phyloP scores from a whole-genome alignment of 2,797 vertebrate genomes.

The Ispidina picta region DNA sequence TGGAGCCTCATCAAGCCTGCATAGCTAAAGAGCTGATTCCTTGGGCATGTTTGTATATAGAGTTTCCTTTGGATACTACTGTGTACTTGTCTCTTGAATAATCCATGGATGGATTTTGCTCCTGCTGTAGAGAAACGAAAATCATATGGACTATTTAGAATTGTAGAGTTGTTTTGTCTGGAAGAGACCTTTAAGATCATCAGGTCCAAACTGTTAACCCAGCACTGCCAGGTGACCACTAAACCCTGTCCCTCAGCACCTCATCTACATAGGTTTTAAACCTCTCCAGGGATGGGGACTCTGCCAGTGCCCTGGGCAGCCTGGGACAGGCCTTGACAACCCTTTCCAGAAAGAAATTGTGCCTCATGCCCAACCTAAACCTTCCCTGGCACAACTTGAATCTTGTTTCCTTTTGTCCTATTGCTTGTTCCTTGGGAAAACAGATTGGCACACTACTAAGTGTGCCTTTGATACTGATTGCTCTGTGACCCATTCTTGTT shows the following conservation, averaged over 20 bases:
- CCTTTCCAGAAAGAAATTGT: neutral
- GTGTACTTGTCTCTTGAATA: accelerated
- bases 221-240: too few relatives aligned
- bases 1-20: too few relatives aligned
- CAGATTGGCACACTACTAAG: neutral
- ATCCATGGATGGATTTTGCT: neutral
- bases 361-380: neutral
- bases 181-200: neutral
- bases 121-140: neutral
- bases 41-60: neutral
- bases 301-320: too few relatives aligned
- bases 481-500: neutral
- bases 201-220: too few relatives aligned
- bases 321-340: neutral
- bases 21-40: neutral
- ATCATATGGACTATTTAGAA: neutral
- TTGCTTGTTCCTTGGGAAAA: neutral
- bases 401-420: neutral
- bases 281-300: too few relatives aligned
- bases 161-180: neutral
- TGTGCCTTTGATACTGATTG: neutral
- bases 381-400: neutral
- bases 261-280: too few relatives aligned
- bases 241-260: too few relatives aligned
- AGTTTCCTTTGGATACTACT: neutral